A percentile compares a stretch with the other conserved stretches of the same genome.
These are phyloP conservation scores for Drosophila gaucha DNA, from an alignment of 2,888 invertebrate genomes.

Conservation along the genomic window DNA sequence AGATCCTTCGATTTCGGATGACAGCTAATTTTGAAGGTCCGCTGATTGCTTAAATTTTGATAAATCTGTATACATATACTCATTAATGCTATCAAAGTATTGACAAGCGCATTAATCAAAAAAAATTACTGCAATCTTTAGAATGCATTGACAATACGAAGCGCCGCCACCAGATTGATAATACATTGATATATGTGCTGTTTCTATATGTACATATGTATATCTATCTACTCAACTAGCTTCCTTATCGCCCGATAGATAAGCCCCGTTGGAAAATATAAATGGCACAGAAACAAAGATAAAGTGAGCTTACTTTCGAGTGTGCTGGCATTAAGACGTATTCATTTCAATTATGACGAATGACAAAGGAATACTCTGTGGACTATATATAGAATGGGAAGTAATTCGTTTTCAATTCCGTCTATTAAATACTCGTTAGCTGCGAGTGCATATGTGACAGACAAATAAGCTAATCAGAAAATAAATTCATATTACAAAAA, in stretches of 20 bases:
- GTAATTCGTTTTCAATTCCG: slow-evolving; percentile 21
- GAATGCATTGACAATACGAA: slow-evolving; percentile 26
- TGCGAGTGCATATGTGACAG: too few species aligned
- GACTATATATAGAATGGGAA: slow-evolving; percentile 15
- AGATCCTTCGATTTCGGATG: too few species aligned
- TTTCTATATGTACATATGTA: not conserved
- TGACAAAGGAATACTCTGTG: slow-evolving; percentile 33
- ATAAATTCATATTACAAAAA: not conserved
- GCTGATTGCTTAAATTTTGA: not conserved
- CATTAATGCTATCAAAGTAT: not conserved
- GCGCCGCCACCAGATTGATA: slow-evolving; percentile 33
- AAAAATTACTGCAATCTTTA: slow-evolving; percentile 5
- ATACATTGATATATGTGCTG: slow-evolving; percentile 1
- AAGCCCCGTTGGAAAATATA: slow-evolving; percentile 47
- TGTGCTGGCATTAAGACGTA: slow-evolving; percentile 44
- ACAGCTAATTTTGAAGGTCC: too few species aligned
- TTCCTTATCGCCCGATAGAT: slow-evolving; percentile 41
- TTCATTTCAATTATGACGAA: slow-evolving; percentile 61
- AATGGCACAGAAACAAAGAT: slow-evolving; percentile 48
- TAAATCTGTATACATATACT: not conserved
- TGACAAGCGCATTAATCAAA: slow-evolving; percentile 32
- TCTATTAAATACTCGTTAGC: slow-evolving; percentile 30
- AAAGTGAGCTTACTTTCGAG: slow-evolving; percentile 46
- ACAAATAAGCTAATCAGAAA: not conserved
- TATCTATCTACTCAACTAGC: slow-evolving; percentile 15